Evolutionary conservation across 2,888 invertebrate species (phyloP).

Genomic region (Lobophora halterata): DNA sequence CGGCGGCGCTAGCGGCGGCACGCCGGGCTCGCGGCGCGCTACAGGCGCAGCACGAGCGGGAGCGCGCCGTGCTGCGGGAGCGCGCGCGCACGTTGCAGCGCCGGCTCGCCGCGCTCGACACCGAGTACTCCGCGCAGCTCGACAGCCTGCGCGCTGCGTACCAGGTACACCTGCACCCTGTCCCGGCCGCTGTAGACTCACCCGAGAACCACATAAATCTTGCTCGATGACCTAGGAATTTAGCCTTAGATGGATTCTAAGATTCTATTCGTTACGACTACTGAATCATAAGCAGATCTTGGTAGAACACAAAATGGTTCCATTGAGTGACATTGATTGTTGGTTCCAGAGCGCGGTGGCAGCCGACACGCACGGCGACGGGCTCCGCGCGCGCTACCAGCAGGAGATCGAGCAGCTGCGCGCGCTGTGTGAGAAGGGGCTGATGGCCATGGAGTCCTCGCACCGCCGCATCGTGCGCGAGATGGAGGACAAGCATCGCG

Average conservation of each 20-base stretch:
- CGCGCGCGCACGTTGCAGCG: conserved; percentile 86
- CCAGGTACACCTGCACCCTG: conserved; percentile 51
- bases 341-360: conserved; percentile 75
- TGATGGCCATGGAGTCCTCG: conserved; percentile 94
- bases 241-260: too few species aligned
- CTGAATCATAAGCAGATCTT: too few species aligned
- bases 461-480: conserved; percentile 92
- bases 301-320: too few species aligned
- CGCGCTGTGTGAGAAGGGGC: conserved; percentile 93
- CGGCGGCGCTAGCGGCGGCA: conserved; percentile 67
- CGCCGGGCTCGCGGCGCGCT: conserved; percentile 68
- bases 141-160: conserved; percentile 90
- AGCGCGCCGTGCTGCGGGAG: conserved; percentile 83
- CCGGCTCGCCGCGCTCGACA: conserved; percentile 86
- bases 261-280: too few species aligned
- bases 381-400: conserved; percentile 88
- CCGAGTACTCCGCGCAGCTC: conserved; percentile 91
- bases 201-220: too few species aligned
- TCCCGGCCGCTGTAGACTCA: too few species aligned
- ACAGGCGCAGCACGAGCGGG: conserved; percentile 76
- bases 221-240: too few species aligned
- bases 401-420: conserved; percentile 93
- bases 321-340: too few species aligned
- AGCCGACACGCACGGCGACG: conserved; percentile 82
- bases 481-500: conserved; percentile 93